Conservation (phyloP, 2,113 vertebrate species). For the Pristiophorus japonicus region DNA sequence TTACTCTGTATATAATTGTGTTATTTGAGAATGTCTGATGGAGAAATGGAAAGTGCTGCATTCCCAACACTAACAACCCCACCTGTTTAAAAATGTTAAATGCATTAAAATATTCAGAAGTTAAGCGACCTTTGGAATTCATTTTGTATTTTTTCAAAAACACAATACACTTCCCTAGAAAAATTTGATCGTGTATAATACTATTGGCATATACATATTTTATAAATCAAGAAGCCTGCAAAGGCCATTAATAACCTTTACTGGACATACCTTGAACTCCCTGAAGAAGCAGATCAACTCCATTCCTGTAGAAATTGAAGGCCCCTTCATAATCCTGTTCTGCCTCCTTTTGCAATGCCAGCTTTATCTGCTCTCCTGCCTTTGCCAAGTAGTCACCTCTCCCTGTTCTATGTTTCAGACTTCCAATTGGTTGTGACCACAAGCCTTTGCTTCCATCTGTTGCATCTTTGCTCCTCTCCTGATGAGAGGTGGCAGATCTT, state of each 20-base stretch:
- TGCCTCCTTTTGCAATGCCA: conserved; percentile 83
- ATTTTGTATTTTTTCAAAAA: not conserved
- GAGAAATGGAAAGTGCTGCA: not conserved
- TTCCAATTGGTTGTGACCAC: conserved; percentile 60
- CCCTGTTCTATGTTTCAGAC: conserved; percentile 62
- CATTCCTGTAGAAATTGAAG: conserved; percentile 77
- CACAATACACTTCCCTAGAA: not conserved
- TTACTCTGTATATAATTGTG: conserved; percentile 4
- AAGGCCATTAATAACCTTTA: not conserved
- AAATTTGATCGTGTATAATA: not conserved
- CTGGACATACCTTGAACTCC: conserved; percentile 82
- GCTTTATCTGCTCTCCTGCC: conserved; percentile 79
- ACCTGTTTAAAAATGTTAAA: not conserved
- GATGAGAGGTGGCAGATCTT: conserved; percentile 49
- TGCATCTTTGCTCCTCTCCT: conserved; percentile 62
- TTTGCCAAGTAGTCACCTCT: conserved; percentile 81
- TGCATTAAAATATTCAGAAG: not conserved
- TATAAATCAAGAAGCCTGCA: conserved; percentile 40
- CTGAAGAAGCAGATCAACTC: conserved; percentile 88
- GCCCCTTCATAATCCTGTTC: conserved; percentile 83
- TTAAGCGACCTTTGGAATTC: not conserved
- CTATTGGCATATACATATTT: not conserved
- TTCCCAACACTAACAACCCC: not conserved
- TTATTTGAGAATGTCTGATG: not conserved
- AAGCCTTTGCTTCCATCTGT: conserved; percentile 57